Conservation (phyloP, 2,113 vertebrate genomes). For the Archocentrus centrarchus region DNA sequence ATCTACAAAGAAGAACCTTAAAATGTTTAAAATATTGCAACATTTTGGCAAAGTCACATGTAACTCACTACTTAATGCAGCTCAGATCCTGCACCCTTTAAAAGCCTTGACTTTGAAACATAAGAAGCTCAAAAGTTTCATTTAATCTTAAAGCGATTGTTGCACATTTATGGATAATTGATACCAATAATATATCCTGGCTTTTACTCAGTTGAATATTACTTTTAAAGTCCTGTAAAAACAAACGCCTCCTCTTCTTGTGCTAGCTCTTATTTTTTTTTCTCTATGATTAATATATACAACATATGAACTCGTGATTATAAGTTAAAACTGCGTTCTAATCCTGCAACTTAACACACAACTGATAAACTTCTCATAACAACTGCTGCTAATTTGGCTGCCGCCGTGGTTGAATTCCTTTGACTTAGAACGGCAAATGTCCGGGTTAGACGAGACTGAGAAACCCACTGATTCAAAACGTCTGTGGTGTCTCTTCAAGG, state of each 20-base stretch:
- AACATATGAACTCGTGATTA: too few relatives aligned
- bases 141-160: not conserved
- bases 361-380: too few relatives aligned
- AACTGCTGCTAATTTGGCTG: too few relatives aligned
- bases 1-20: not conserved
- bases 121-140: not conserved
- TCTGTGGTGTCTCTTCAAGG: not conserved
- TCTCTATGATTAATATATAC: too few relatives aligned
- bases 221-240: too few relatives aligned
- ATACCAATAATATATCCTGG: not conserved
- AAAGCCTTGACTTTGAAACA: not conserved
- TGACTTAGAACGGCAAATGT: not conserved
- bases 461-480: not conserved
- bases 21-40: not conserved
- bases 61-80: fast-evolving
- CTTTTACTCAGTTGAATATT: too few relatives aligned
- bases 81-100: not conserved
- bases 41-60: fast-evolving
- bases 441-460: not conserved
- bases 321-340: too few relatives aligned
- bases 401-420: not conserved
- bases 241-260: too few relatives aligned
- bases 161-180: not conserved
- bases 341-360: too few relatives aligned
- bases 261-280: too few relatives aligned